Evolutionary conservation across 2,797 vertebrate species (phyloP).

Genomic region (Melopsittacus undulatus): DNA sequence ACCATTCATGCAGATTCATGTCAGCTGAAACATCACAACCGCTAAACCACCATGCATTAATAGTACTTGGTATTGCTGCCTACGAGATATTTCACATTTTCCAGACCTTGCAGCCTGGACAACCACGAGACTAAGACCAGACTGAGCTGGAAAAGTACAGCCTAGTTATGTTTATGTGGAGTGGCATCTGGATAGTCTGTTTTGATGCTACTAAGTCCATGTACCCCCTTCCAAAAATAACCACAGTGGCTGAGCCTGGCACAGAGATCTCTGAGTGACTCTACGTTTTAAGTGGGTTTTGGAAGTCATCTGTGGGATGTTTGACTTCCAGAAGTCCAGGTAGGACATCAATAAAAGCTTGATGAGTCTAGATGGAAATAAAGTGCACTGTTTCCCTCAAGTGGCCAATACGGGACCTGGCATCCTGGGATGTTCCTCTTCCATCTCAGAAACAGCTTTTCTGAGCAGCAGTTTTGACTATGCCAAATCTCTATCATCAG

Average conservation of each 20-base stretch:
- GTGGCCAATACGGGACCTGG: neutral
- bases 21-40: neutral
- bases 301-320: neutral
- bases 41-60: fast-evolving
- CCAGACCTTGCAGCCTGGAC: neutral
- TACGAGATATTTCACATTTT: neutral
- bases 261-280: neutral
- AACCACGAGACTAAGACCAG: neutral
- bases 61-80: neutral
- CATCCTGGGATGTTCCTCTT: neutral
- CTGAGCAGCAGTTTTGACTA: neutral
- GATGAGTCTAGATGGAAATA: neutral
- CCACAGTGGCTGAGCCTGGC: neutral
- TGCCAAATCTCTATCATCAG: neutral
- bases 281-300: neutral
- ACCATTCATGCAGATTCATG: fast-evolving
- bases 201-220: neutral
- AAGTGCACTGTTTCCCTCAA: neutral
- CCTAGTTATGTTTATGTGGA: neutral
- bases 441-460: neutral
- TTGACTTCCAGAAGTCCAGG: neutral
- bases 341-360: neutral
- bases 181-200: neutral
- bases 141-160: neutral
- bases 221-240: neutral